Evolutionary conservation across 2,113 vertebrate species (phyloP).

Genomic region (Poicephalus gulielmi): DNA sequence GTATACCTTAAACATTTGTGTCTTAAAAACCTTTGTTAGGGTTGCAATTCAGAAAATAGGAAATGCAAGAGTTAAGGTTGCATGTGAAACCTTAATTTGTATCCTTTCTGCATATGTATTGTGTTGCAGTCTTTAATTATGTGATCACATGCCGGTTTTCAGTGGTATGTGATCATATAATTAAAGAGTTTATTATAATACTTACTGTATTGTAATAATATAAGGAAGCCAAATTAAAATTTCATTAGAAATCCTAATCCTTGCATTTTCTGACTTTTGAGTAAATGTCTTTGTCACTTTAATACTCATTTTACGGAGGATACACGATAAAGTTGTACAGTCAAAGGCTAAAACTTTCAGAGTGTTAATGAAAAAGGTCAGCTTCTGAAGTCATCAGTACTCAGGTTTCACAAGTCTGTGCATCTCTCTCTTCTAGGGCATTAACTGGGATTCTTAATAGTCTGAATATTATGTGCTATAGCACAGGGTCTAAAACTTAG

Average conservation of each 20-base stretch:
- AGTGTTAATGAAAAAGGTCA: neutral
- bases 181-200: conserved; percentile 59
- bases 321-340: neutral
- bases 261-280: neutral
- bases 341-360: neutral
- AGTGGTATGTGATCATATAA: conserved; percentile 51
- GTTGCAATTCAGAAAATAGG: neutral
- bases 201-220: conserved; percentile 40
- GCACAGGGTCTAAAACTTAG: neutral
- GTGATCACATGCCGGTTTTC: conserved; percentile 67
- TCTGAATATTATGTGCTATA: neutral
- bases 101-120: conserved; percentile 60
- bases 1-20: neutral
- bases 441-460: neutral
- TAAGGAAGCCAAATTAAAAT: conserved; percentile 37
- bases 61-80: conserved; percentile 59
- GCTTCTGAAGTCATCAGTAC: neutral
- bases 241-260: conserved; percentile 16
- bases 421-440: neutral
- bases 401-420: neutral
- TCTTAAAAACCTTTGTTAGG: neutral
- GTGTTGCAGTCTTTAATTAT: conserved; percentile 61
- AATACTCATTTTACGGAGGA: neutral
- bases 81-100: conserved; percentile 47
- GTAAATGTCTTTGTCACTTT: neutral